phyloP scores from a whole-genome alignment of 1,140 invertebrate genomes.

The Drosophila arawakana region DNA sequence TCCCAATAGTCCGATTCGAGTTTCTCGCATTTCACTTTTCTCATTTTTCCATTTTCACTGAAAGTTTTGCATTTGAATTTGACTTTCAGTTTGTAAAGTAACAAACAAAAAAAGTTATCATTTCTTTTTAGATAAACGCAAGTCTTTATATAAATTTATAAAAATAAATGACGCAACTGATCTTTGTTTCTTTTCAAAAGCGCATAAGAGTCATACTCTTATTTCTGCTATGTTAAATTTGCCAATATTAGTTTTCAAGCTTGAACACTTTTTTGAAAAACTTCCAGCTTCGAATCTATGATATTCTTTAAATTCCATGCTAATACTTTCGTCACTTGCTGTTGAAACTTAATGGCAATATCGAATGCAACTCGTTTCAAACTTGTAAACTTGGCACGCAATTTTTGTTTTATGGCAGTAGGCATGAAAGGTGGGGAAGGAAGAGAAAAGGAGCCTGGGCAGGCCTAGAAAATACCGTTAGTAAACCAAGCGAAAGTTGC shows the following conservation, averaged over 20 bases:
- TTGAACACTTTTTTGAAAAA: too few relatives aligned
- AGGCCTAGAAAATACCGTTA: constrained; percentile 4
- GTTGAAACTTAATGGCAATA: constrained; percentile 6
- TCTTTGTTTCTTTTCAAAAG: too few relatives aligned
- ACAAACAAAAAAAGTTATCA: constrained; percentile 52
- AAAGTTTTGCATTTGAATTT: constrained; percentile 41
- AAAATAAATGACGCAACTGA: background rate
- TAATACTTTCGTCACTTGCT: background rate
- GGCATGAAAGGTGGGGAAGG: too few relatives aligned
- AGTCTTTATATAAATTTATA: background rate
- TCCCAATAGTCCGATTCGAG: background rate
- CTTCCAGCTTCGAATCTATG: background rate
- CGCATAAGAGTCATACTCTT: too few relatives aligned
- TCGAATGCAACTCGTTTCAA: constrained; percentile 12
- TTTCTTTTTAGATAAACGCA: background rate
- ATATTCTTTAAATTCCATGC: background rate
- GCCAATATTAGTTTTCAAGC: too few relatives aligned
- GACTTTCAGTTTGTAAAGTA: constrained; percentile 69
- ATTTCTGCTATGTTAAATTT: too few relatives aligned
- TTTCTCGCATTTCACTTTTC: background rate
- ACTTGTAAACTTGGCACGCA: constrained; percentile 1
- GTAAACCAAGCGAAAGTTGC: constrained; percentile 35
- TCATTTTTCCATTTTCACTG: background rate
- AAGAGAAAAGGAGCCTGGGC: background rate
- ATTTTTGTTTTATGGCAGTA: background rate